Percentiles rank a stretch among this genome's conserved stretches.
These are phyloP conservation scores for Leptosomus discolor DNA, from an alignment of 2,113 vertebrate species.

Conservation along the genomic window DNA sequence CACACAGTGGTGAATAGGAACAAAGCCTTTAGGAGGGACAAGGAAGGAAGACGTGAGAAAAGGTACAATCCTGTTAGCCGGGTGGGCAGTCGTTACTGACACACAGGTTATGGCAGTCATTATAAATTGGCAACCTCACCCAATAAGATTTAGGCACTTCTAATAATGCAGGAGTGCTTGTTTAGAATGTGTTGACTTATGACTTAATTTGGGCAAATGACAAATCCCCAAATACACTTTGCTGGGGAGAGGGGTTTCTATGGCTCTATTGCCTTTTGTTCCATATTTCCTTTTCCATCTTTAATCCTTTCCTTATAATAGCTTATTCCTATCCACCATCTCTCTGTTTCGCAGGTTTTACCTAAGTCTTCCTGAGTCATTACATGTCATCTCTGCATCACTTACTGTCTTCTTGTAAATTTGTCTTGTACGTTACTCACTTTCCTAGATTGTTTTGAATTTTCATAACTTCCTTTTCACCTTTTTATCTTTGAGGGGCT, in stretches of 20 bases:
- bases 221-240: not conserved
- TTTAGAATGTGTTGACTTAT: not conserved
- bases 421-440: not conserved
- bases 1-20: accelerated
- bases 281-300: not conserved
- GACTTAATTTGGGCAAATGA: not conserved
- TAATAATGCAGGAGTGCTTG: no score
- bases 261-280: not conserved
- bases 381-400: not conserved
- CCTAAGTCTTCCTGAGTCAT: not conserved
- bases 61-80: accelerated
- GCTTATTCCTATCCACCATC: not conserved
- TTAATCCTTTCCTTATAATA: not conserved
- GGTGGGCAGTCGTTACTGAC: not conserved
- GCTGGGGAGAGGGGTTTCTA: not conserved
- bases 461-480: conserved; percentile 12
- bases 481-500: not conserved
- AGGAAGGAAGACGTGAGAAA: not conserved
- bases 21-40: accelerated
- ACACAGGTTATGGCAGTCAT: not conserved
- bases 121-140: not conserved
- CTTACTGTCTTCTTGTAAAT: not conserved
- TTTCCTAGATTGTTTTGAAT: not conserved
- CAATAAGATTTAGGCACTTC: not conserved
- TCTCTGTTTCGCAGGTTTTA: not conserved